These are phyloP conservation scores for Stenichneumon culpator DNA, from an alignment of 2,888 invertebrate species.

Conservation along the genomic window DNA sequence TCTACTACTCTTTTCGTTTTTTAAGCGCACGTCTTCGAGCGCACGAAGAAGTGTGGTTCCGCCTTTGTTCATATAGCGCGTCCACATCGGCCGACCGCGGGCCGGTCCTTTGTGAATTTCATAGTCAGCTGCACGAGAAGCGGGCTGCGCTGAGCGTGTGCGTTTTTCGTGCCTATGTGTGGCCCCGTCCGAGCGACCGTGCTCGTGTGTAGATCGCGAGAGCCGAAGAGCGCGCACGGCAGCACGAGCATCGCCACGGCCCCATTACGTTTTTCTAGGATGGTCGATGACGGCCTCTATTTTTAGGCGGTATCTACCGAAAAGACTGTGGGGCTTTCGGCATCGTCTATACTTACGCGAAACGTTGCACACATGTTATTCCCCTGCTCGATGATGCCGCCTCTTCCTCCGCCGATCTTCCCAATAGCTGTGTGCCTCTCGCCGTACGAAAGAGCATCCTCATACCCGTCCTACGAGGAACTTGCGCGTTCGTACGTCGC, in stretches of 20 bases:
- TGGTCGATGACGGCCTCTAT: slow-evolving; percentile 74
- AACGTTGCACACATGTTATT: slow-evolving; percentile 58
- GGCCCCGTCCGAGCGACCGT: neutral
- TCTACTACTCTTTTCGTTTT: slow-evolving; percentile 65
- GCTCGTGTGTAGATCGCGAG: slow-evolving; percentile 25
- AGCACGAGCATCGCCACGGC: slow-evolving; percentile 61
- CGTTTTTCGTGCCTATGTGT: slow-evolving; percentile 31
- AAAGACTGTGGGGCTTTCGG: slow-evolving; percentile 57
- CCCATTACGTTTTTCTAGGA: slow-evolving; percentile 77
- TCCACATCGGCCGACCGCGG: slow-evolving; percentile 64
- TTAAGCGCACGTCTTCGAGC: slow-evolving; percentile 68
- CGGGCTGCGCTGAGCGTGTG: slow-evolving; percentile 63
- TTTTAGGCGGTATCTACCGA: slow-evolving; percentile 76
- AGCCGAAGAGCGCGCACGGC: slow-evolving; percentile 30
- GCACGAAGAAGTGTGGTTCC: slow-evolving; percentile 66
- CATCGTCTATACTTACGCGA: slow-evolving; percentile 41
- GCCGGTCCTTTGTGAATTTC: slow-evolving; percentile 79
- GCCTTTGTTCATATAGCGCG: slow-evolving; percentile 77
- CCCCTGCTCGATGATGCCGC: slow-evolving; percentile 16
- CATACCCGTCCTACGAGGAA: neutral
- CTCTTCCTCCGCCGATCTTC: neutral
- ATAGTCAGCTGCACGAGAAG: slow-evolving; percentile 80
- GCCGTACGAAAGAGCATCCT: neutral
- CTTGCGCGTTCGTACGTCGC: neutral
- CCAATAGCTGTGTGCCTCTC: neutral